Evolutionary conservation across 2,113 vertebrate species (phyloP).

Genomic region (Seriola aureovittata): DNA sequence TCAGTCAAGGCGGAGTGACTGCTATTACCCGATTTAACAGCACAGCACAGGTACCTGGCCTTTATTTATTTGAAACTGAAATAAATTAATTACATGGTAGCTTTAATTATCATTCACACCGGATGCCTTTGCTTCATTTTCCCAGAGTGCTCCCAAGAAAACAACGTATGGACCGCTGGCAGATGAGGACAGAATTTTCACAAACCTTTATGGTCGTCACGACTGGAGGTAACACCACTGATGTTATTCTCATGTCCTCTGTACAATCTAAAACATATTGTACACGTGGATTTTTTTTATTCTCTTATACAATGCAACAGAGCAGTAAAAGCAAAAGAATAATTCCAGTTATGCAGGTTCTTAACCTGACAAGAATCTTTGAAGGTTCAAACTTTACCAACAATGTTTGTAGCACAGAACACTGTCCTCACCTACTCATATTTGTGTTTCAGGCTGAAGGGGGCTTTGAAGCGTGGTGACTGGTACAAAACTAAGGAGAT

Average conservation of each 20-base stretch:
- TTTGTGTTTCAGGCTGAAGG: slow-evolving; percentile 86
- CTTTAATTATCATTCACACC: not conserved
- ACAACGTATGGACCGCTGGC: slow-evolving; percentile 94
- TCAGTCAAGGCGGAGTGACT: slow-evolving; percentile 65
- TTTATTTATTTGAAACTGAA: not conserved
- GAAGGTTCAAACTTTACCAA: not conserved
- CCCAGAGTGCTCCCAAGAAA: slow-evolving; percentile 87
- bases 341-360: not conserved
- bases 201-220: slow-evolving; percentile 95
- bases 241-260: not conserved
- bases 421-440: not conserved
- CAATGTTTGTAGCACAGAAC: not conserved
- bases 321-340: not conserved
- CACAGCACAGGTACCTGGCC: slow-evolving; percentile 74
- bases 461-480: slow-evolving; percentile 91
- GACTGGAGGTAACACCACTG: slow-evolving; percentile 91
- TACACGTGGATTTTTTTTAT: not conserved
- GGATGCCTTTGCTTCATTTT: not conserved
- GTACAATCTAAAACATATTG: not conserved
- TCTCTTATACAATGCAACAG: not conserved
- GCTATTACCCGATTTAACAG: slow-evolving; percentile 78
- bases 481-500: slow-evolving; percentile 99
- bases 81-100: not conserved
- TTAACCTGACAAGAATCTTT: not conserved
- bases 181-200: slow-evolving; percentile 97